Conservation (phyloP, 2,113 vertebrate species). For the Sialia sialis region DNA sequence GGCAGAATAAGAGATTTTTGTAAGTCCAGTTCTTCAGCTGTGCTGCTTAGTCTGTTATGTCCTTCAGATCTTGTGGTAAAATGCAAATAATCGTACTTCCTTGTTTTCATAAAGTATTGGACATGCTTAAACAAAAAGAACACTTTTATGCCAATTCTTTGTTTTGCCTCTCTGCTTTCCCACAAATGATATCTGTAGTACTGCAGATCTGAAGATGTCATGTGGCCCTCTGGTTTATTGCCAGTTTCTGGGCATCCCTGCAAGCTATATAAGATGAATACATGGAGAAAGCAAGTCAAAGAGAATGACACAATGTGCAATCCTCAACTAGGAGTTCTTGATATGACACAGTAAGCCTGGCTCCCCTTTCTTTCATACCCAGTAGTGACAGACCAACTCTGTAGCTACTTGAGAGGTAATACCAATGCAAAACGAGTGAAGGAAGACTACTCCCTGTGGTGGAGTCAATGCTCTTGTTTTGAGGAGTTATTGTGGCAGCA, state of each 20-base stretch:
- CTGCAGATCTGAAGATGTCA: background rate
- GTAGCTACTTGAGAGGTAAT: background rate
- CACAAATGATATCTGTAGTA: accelerated
- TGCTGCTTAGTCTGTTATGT: background rate
- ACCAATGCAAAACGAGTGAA: background rate
- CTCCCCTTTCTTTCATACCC: background rate
- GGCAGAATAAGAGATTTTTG: background rate
- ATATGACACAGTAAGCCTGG: background rate
- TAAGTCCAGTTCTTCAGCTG: background rate
- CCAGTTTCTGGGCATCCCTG: background rate
- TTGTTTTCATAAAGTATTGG: background rate
- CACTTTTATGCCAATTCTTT: background rate
- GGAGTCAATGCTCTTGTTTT: background rate
- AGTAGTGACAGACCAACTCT: accelerated
- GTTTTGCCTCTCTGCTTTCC: background rate
- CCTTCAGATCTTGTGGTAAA: background rate
- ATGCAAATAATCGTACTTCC: background rate
- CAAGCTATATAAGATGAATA: background rate
- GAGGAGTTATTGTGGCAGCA: background rate
- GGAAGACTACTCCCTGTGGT: background rate
- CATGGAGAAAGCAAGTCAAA: background rate
- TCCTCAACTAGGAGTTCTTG: background rate
- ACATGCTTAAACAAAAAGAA: background rate
- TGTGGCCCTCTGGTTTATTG: background rate
- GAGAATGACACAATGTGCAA: background rate